Base-by-base conservation (phyloP, 2,888 invertebrate species). In the Dendrolimus houi region DNA sequence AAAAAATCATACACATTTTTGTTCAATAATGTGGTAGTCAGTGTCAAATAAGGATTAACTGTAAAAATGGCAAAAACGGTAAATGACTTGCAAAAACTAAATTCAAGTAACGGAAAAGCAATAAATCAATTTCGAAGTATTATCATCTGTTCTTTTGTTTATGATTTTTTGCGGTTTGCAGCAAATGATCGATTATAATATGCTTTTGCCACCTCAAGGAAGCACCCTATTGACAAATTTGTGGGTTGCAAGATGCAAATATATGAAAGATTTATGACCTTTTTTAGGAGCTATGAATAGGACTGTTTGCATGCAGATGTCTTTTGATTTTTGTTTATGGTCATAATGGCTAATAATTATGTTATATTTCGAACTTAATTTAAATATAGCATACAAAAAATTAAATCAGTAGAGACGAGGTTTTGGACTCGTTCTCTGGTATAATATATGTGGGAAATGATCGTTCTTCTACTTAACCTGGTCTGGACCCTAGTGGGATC, bases 121-220 rank as follows among this genome's bases (percentile, higher is more conserved):
- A 77, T 84, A 85, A 86, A 87, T 87, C 81, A 83, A 72, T 64
- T 64, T 67, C 70, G 61, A 62, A 77, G 80, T 80, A 77, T 83
- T 81, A 80, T 80, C 68, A 81, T 78, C 71, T 74, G 56, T 68
- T 70, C 65, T 62, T 64, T 83, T 83, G 79, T 84, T 75, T 79
- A 69, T 71, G 60, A 67, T 62, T 62, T 57, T 58, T 65, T 66
- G 67, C 71, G 66, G 70, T 72, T 68, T 64, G 60, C 71, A 61
- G 29, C 29, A 29, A 29, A 29, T 29, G 29, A 73, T 72, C 69
- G 75, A 72, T 72, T 67, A 29, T 29, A 29, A 29, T 29, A 29
- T 29, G 3, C 29, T 29, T 62, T 56, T 57, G 56, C 70, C 66
- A 74, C 72, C 70, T 71, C 66, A 63, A 61, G 62, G 60, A 41